Evolutionary conservation across 2,797 vertebrate genomes (phyloP), one percentile per base, ranked within the genome.

Genomic region (Brachymystax lenok): DNA sequence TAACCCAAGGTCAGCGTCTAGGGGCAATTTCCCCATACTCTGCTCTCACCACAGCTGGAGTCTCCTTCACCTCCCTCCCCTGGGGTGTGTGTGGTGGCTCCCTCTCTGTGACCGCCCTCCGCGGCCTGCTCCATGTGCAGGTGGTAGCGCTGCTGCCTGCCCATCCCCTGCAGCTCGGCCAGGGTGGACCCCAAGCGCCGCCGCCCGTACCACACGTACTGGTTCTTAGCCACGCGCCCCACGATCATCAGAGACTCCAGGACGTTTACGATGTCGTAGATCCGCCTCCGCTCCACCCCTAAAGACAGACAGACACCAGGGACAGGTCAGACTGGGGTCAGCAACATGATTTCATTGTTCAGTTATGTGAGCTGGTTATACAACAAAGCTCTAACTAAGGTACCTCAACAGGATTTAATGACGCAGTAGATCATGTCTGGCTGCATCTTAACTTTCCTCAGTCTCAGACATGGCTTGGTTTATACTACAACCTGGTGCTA

Each of bases 211-310:
- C 97, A 99, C 74, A 93, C 94, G 84, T 98, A 99, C 71, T 97
- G 96, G 91, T 97, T 98, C 92, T 98, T 98, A 69, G 96, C 96
- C 51, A 97, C 95, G 1, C 96, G 94, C 30, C 96, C 96, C 71
- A 98, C 96, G 16, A 99, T 94, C n/a, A 93, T 94, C 79, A 99
- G 79, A 0, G 97, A 98, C 90, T 99, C 97, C 84, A 99, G 88
- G 78, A 99, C 96, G 0, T 98, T 99, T 40, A 99, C 95, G 0
- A 98, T 98, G 88, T 99, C 97, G 0, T 98, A 99, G 90, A 99
- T 99, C 0, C 97, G 95, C 68, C 97, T 94, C 7, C 97, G 94
- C 78, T 97, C 97, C 80, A 98, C 97, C 5, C 96, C 97, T 99
- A 86, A 77, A 6, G 64, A 76, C n/a, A 24, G 2, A 75, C 79